These are phyloP conservation scores for Tigriopus japonicus DNA, from an alignment of 1,140 invertebrate species.

Conservation along the genomic window DNA sequence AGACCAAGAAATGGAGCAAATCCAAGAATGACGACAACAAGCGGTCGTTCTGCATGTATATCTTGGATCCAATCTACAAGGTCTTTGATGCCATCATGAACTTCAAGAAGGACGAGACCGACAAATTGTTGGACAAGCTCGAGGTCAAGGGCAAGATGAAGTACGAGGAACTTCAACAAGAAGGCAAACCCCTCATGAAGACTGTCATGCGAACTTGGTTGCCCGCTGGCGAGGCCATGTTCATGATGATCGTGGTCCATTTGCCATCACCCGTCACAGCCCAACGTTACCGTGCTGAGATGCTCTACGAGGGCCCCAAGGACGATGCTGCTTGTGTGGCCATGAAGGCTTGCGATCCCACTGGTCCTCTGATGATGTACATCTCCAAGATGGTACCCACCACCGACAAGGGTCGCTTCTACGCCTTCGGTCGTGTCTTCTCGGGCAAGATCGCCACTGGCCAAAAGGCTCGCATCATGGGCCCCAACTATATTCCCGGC, in stretches of 20 bases:
- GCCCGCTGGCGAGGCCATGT: conserved; percentile 93
- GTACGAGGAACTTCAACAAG: conserved; percentile 86
- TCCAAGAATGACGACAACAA: conserved; percentile 69
- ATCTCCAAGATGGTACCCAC: conserved; percentile 99
- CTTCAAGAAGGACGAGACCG: conserved; percentile 87
- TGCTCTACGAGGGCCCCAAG: conserved; percentile 92
- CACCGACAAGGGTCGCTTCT: conserved; percentile 97
- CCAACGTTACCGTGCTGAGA: conserved; percentile 97
- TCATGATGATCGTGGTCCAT: conserved; percentile 99
- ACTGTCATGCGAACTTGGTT: conserved; percentile 98
- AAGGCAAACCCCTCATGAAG: conserved; percentile 75
- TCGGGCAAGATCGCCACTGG: conserved; percentile 84
- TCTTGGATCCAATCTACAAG: conserved; percentile 97
- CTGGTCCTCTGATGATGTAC: conserved; percentile 99
- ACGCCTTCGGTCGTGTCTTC: conserved; percentile 99
- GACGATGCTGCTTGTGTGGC: conserved; percentile 90
- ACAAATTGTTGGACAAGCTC: conserved; percentile 63
- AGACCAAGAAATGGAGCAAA: conserved; percentile 95
- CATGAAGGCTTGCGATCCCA: conserved; percentile 74
- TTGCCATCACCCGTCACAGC: conserved; percentile 95
- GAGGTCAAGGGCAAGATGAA: conserved; percentile 61
- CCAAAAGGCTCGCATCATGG: conserved; percentile 92
- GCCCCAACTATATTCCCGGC: conserved; percentile 88
- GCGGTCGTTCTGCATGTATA: conserved; percentile 95
- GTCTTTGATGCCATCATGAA: conserved; percentile 96